A percentile compares a stretch with the other conserved stretches of the same genome.
phyloP scores from a whole-genome alignment of 2,797 vertebrate species.

The Alcedo atthis region DNA sequence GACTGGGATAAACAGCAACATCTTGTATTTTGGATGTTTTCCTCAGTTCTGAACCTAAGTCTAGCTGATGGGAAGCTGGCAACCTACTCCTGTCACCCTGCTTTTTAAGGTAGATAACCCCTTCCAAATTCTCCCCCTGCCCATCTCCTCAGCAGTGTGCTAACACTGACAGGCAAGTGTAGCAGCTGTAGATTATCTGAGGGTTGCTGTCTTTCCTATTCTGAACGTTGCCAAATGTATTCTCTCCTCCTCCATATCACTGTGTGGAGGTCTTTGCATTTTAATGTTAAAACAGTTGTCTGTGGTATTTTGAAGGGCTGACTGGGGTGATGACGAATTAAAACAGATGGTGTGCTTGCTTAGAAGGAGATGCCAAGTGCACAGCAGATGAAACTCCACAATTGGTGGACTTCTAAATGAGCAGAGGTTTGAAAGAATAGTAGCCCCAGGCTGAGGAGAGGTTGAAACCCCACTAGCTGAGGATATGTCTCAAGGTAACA shows the following conservation, averaged over 20 bases:
- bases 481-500: not conserved
- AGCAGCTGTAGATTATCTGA: slow-evolving; percentile 15
- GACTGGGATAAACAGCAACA: not conserved
- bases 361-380: not conserved
- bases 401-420: not conserved
- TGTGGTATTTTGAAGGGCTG: not conserved
- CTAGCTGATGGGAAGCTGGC: not conserved
- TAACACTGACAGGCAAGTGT: not conserved
- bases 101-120: not conserved
- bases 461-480: not conserved
- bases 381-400: not conserved
- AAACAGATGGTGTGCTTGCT: slow-evolving; percentile 25
- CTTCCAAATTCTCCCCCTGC: slow-evolving; percentile 1
- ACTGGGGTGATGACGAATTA: not conserved
- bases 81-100: not conserved
- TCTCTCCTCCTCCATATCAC: slow-evolving; percentile 9
- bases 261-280: not conserved
- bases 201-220: slow-evolving; percentile 30
- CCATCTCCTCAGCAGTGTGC: not conserved
- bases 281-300: slow-evolving; percentile 3
- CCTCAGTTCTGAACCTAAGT: not conserved
- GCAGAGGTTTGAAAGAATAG: not conserved
- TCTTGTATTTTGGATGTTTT: not conserved
- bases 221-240: slow-evolving; percentile 26
- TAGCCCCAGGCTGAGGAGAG: not conserved